These are phyloP conservation scores for Helicoverpa armigera DNA, from an alignment of 1,140 invertebrate species.

Conservation along the genomic window DNA sequence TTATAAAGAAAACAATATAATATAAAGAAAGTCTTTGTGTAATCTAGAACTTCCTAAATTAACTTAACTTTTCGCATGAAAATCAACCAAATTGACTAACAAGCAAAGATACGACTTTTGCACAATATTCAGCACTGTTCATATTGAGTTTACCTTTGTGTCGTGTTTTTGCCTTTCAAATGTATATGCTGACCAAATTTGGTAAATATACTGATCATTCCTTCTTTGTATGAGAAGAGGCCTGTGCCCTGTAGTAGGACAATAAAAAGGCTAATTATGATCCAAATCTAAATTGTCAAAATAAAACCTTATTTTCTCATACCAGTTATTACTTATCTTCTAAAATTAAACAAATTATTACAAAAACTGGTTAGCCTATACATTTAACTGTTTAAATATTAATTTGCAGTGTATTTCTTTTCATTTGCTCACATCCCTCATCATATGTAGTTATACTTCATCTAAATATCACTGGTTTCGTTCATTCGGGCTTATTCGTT, in stretches of 20 bases:
- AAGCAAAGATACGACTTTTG: not conserved
- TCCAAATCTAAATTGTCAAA: too few species aligned
- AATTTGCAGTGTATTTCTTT: constrained; percentile 10
- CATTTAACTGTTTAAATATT: not conserved
- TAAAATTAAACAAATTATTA: too few species aligned
- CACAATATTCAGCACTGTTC: not conserved
- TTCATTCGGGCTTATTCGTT: not conserved
- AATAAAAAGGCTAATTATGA: too few species aligned
- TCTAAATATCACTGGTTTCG: not conserved
- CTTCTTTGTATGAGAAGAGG: too few species aligned
- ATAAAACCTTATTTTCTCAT: too few species aligned
- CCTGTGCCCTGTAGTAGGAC: too few species aligned
- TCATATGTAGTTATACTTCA: not conserved
- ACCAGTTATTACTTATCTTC: too few species aligned
- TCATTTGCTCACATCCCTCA: not conserved
- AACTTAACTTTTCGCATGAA: too few species aligned
- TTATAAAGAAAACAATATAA: too few species aligned
- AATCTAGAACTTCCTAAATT: too few species aligned
- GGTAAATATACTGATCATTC: too few species aligned
- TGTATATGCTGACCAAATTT: constrained; percentile 17
- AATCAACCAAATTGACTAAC: constrained; percentile 1
- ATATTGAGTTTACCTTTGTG: not conserved
- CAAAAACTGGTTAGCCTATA: not conserved
- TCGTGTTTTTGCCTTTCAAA: constrained; percentile 13
- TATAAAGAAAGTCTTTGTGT: too few species aligned